A percentile compares a stretch with the other conserved stretches of the same genome.
Conservation (phyloP, 2,888 invertebrate species). For the Spisula solida region DNA sequence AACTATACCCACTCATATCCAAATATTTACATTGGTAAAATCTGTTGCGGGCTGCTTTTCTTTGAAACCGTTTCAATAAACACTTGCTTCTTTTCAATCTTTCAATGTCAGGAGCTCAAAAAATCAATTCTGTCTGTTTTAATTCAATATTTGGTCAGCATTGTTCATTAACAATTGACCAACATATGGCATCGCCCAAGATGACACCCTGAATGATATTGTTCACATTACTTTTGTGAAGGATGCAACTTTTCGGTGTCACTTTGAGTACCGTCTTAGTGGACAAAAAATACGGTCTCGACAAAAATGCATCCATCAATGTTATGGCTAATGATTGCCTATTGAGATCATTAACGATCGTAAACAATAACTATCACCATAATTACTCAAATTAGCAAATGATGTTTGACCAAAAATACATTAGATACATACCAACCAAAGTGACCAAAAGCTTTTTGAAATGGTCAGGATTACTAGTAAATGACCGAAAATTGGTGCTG, state of each 20-base stretch:
- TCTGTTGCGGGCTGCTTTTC: slow-evolving; percentile 27
- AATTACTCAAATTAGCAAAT: slow-evolving; percentile 28
- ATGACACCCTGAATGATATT: slow-evolving; percentile 49
- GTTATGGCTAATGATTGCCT: slow-evolving; percentile 28
- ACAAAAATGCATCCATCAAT: slow-evolving; percentile 32
- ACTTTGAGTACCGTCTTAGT: slow-evolving; percentile 9
- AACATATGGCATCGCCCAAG: slow-evolving; percentile 46
- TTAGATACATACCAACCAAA: not conserved
- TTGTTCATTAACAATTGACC: slow-evolving; percentile 34
- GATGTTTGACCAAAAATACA: slow-evolving; percentile 31
- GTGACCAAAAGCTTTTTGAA: not conserved
- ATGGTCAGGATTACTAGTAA: not conserved
- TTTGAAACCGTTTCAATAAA: slow-evolving; percentile 43
- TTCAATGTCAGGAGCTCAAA: slow-evolving; percentile 50
- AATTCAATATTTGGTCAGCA: slow-evolving; percentile 63
- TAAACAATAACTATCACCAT: slow-evolving; percentile 39
- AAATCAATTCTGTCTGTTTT: slow-evolving; percentile 58
- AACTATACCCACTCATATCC: slow-evolving; percentile 41
- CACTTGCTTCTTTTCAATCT: slow-evolving; percentile 51
- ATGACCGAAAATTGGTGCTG: slow-evolving; percentile 36
- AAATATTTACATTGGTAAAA: slow-evolving; percentile 61
- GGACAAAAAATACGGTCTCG: slow-evolving; percentile 22
- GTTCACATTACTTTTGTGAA: slow-evolving; percentile 27
- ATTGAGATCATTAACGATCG: slow-evolving; percentile 35
- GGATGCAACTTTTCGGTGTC: slow-evolving; percentile 39